Conservation (phyloP, 1,140 invertebrate genomes). For the Amyelois transitella region DNA sequence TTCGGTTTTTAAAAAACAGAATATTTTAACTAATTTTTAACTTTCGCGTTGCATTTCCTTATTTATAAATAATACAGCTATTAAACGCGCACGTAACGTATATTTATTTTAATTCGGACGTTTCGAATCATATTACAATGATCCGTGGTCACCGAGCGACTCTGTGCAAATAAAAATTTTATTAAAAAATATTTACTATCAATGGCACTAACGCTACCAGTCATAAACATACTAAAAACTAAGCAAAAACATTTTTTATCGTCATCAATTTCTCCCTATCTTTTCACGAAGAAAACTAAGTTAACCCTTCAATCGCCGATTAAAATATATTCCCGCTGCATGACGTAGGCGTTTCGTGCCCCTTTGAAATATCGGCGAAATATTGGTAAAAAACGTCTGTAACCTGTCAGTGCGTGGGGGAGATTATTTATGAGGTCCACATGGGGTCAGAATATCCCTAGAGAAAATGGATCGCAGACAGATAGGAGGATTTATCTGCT, state of each 20-base stretch:
- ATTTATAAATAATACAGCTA: no score
- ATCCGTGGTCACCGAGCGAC: no score
- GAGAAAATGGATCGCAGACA: not conserved
- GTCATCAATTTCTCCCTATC: not conserved
- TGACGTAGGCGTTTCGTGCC: not conserved
- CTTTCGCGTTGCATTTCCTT: no score
- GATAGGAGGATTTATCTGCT: not conserved
- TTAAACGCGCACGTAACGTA: no score
- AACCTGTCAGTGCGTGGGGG: not conserved
- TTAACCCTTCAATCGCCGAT: not conserved
- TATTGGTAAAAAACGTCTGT: not conserved
- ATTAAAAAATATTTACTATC: no score
- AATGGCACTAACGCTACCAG: no score
- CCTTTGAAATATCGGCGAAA: slow-evolving; percentile 5
- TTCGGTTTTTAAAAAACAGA: no score
- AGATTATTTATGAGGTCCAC: not conserved
- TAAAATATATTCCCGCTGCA: not conserved
- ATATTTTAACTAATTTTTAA: no score
- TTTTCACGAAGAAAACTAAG: not conserved
- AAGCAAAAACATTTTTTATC: not conserved
- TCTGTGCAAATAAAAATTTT: no score
- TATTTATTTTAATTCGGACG: no score
- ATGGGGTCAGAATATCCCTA: not conserved
- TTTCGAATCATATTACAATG: no score
- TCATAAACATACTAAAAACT: no score